These are phyloP conservation scores for Psammodynastes pulverulentus DNA, from an alignment of 2,113 vertebrate genomes.

Conservation along the genomic window DNA sequence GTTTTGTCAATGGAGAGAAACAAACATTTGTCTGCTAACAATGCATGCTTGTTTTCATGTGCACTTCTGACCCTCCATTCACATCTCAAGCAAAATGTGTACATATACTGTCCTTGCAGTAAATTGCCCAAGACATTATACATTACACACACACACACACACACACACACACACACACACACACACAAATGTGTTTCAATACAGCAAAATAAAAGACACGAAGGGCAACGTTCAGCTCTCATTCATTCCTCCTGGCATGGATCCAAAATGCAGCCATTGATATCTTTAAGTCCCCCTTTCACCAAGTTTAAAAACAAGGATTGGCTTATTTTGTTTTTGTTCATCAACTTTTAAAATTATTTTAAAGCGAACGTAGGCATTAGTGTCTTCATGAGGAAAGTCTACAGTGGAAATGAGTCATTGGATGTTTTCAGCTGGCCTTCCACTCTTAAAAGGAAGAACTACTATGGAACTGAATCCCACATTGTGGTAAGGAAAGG, in stretches of 20 bases:
- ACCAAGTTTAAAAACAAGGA: neutral
- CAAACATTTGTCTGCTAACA: constrained; percentile 36
- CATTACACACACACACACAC: neutral
- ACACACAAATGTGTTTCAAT: neutral
- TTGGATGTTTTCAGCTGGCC: neutral
- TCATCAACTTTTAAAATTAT: neutral
- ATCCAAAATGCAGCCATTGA: constrained; percentile 19
- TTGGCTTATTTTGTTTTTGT: neutral
- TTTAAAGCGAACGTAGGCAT: neutral
- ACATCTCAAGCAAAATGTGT: constrained; percentile 18
- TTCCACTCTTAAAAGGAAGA: neutral
- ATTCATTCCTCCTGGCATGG: neutral
- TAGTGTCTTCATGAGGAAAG: neutral
- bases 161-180: neutral
- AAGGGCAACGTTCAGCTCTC: neutral
- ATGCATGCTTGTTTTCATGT: constrained; percentile 24
- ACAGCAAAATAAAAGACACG: constrained; percentile 13
- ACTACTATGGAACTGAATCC: neutral
- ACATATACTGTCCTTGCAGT: constrained; percentile 3
- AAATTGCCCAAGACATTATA: constrained; percentile 21
- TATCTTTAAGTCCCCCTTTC: neutral
- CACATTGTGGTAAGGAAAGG: neutral
- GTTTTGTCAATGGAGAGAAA: constrained; percentile 34
- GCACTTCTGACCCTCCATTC: constrained; percentile 27
- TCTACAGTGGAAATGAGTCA: too few relatives aligned